Evolutionary conservation across 2,797 vertebrate genomes (phyloP), one percentile per base, ranked within the genome.

Genomic region (Toxotes lorentzi): DNA sequence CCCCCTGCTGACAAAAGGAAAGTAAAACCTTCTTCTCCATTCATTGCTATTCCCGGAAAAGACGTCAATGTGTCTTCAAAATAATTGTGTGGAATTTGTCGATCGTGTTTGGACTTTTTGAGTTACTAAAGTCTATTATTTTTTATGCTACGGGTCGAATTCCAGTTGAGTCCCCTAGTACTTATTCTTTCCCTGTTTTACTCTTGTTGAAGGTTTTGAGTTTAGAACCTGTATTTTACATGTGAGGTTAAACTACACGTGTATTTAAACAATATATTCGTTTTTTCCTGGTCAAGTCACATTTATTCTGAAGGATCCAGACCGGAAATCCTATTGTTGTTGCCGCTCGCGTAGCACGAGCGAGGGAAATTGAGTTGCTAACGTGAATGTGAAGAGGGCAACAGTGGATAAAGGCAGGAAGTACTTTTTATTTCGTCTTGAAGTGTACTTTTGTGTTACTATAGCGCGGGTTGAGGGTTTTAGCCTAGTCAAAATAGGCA

Each of bases 281-380:
- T 54, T 10, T 19, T 40, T 51, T 27, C 5, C 41, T 2, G 41
- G 6, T 30, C 9, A 65, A 0, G 5, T 53, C 3, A 38, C 23
- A 2, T 73, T 86, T 86, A 86, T 66, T 86, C 1, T 83, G 86
- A 85, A 87, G 9, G 30, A 14, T 3, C 0, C 5, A 14, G 1
- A 3, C 61, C 69, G 86, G 89, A 89, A 78, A 4, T n/a, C 0
- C 0, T 1, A 1, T 0, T 70, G 47, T 57, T 73, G 32, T 70
- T n/a, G 24, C 56, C 8, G 12, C 41, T 56, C 4, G n/a, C 10
- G 24, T 27, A 48, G 10, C 27, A 23, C 35, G 41, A 60, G 83
- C 69, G 83, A 82, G 70, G 56, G 41, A 80, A 82, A 56, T 34
- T n/a, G n/a, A 60, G 47, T 40, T 0, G n/a, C 19, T 51, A 56